Evolutionary conservation across 92 coral and sea anemone species (phyloP).

Genomic region (Palythoa grandis): DNA sequence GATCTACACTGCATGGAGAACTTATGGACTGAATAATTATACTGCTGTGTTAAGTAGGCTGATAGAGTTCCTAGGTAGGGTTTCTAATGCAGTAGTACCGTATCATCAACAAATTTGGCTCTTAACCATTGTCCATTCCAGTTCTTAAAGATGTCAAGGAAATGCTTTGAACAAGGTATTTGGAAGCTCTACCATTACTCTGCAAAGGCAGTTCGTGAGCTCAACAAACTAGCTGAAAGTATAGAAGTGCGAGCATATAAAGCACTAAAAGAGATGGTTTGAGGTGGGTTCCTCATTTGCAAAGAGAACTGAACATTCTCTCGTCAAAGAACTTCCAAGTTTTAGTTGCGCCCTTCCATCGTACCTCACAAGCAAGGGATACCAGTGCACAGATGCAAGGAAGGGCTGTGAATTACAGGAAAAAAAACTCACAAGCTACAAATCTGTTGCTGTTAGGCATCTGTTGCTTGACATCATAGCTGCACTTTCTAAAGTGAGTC

Average conservation of each 20-base stretch:
- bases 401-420: constrained; percentile 50
- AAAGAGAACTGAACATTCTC: constrained; percentile 47
- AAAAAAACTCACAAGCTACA: constrained; percentile 29
- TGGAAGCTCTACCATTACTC: constrained; percentile 60
- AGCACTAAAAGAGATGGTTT: constrained; percentile 53
- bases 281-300: constrained; percentile 61
- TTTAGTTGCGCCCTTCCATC: constrained; percentile 47
- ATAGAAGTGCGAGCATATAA: constrained; percentile 49
- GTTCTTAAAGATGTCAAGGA: constrained; percentile 51
- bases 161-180: constrained; percentile 53
- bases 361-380: constrained; percentile 49
- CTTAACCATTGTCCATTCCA: not conserved
- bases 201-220: constrained; percentile 50
- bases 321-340: constrained; percentile 50
- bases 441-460: constrained; percentile 45
- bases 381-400: constrained; percentile 53
- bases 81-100: no score
- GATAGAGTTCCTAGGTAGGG: no score
- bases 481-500: constrained; percentile 47
- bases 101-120: no score
- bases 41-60: no score
- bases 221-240: constrained; percentile 49
- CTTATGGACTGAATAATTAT: no score
- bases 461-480: constrained; percentile 47
- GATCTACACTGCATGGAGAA: no score